Percentiles rank a stretch among this genome's conserved stretches.
Evolutionary conservation across 2,888 invertebrate species (phyloP).

Genomic region (Brassicogethes aeneus): DNA sequence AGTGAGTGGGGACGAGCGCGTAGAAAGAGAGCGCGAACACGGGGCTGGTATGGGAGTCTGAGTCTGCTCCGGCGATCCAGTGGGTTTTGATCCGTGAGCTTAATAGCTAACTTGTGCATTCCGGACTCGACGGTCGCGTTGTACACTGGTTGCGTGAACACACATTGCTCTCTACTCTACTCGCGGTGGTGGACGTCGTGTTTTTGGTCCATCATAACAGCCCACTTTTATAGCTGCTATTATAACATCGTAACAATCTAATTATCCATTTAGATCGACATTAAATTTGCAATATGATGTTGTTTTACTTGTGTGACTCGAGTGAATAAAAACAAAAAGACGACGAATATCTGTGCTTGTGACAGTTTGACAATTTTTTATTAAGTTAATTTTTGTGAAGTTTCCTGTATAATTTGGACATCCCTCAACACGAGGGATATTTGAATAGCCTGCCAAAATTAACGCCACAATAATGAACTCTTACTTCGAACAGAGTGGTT

Average conservation of each 20-base stretch:
- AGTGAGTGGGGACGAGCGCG: constrained; percentile 33
- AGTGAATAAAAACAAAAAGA: constrained; percentile 14
- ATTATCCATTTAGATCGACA: constrained; percentile 26
- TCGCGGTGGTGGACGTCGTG: constrained; percentile 28
- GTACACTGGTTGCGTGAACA: constrained; percentile 33
- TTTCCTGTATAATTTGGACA: constrained; percentile 14
- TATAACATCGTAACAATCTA: constrained; percentile 39
- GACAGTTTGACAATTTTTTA: constrained; percentile 15
- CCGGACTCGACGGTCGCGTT: constrained; percentile 38
- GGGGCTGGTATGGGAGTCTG: constrained; percentile 46
- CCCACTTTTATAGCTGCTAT: constrained; percentile 35
- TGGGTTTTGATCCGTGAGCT: constrained; percentile 46
- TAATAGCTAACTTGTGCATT: constrained; percentile 58
- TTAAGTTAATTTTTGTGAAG: constrained; percentile 12
- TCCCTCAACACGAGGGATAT: constrained; percentile 30
- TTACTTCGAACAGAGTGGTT: constrained; percentile 92
- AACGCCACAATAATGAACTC: constrained; percentile 71
- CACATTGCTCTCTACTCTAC: too few relatives aligned
- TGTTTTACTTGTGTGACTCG: constrained; percentile 18
- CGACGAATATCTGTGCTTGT: constrained; percentile 8
- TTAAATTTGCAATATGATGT: constrained; percentile 17
- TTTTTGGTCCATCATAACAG: constrained; percentile 25
- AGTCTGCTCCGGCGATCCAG: constrained; percentile 53
- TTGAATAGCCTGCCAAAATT: constrained; percentile 26
- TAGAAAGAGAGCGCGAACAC: constrained; percentile 34